A percentile compares a stretch with the other conserved stretches of the same genome.
phyloP scores from a whole-genome alignment of 2,113 vertebrate species.

The Perca schrenkii region DNA sequence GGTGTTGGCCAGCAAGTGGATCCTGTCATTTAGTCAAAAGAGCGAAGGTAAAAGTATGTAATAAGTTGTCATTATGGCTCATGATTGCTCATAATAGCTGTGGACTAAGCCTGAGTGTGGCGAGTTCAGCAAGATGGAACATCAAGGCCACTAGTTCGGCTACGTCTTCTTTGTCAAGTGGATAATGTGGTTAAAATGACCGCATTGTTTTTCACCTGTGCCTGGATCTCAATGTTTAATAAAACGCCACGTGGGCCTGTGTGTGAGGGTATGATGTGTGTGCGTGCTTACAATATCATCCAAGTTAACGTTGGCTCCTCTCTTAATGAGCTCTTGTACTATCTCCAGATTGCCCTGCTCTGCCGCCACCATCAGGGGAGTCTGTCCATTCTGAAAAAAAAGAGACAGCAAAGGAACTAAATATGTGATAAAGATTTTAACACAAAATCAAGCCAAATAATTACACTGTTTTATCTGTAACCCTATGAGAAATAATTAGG shows the following conservation, averaged over 20 bases:
- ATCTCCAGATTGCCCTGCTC: constrained; percentile 97
- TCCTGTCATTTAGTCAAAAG: constrained; percentile 74
- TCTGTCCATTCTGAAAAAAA: constrained; percentile 91
- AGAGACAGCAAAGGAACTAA: constrained; percentile 3
- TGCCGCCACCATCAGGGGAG: constrained; percentile 95
- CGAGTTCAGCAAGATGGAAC: constrained; percentile 74
- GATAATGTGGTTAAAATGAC: constrained; percentile 52
- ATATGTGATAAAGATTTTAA: constrained; percentile 10
- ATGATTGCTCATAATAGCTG: constrained; percentile 63
- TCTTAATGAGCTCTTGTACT: constrained; percentile 93
- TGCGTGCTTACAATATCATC: constrained; percentile 90
- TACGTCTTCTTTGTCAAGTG: constrained; percentile 26
- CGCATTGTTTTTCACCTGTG: constrained; percentile 65
- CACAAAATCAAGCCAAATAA: constrained; percentile 5
- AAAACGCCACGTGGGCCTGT: constrained; percentile 4
- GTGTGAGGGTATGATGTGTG: constrained; percentile 7
- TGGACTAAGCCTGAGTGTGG: constrained; percentile 54
- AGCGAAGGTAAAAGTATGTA: constrained; percentile 62
- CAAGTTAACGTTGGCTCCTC: constrained; percentile 94
- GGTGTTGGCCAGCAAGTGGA: constrained; percentile 68
- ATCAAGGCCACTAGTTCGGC: constrained; percentile 37
- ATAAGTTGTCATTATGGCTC: constrained; percentile 73
- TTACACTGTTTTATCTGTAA: constrained; percentile 12
- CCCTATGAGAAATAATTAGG: neutral
- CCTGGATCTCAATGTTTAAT: neutral